Conservation (phyloP, 2,113 vertebrate species). For the Naja naja region DNA sequence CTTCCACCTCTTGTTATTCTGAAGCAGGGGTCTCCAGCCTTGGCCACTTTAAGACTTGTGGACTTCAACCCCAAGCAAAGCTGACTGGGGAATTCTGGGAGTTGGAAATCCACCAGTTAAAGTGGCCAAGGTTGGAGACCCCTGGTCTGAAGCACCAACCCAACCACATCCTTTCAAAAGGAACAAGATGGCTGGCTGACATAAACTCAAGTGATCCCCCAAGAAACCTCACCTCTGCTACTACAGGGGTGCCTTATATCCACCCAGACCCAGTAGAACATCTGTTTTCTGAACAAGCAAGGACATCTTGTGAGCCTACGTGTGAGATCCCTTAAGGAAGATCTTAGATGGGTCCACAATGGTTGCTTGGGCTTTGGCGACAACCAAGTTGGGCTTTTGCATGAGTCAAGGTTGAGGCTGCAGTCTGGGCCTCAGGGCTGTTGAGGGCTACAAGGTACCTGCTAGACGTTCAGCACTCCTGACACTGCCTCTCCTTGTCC, state of each 20-base stretch:
- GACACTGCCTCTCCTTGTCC: neutral
- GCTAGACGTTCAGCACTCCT: neutral
- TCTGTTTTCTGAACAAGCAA: neutral
- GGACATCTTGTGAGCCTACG: neutral
- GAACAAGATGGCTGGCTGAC: neutral
- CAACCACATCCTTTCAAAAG: neutral
- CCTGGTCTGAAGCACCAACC: neutral
- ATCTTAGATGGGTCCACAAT: neutral
- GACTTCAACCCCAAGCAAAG: no score
- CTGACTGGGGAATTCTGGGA: no score
- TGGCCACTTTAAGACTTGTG: no score
- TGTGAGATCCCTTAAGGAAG: neutral
- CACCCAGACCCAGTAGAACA: neutral
- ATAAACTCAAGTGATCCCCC: neutral
- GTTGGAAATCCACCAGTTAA: no score
- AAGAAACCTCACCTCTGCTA: neutral
- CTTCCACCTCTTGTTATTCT: no score
- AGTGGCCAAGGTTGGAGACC: no score
- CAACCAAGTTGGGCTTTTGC: neutral
- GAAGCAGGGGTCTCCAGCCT: neutral
- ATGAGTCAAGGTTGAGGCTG: neutral
- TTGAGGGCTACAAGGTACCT: neutral
- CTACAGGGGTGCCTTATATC: neutral
- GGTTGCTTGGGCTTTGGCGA: neutral
- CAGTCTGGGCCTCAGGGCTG: neutral